phyloP scores from a whole-genome alignment of 2,797 vertebrate genomes.

The Myoxocephalus aenaeus region DNA sequence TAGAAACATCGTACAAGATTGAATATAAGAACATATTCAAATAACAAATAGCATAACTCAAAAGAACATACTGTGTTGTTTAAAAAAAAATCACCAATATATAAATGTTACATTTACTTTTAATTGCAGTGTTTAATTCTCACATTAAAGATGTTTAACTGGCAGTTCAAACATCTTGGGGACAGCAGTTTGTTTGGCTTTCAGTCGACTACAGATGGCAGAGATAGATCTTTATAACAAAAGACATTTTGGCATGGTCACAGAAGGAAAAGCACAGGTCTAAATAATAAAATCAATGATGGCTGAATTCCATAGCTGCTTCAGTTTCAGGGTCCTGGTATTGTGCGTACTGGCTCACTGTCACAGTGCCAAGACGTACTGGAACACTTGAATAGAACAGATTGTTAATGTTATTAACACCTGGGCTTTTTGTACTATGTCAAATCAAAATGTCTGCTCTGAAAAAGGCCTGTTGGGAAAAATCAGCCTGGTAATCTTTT shows the following conservation, averaged over 20 bases:
- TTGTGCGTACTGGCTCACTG: not conserved
- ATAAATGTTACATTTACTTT: not conserved
- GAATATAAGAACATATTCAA: too few relatives aligned
- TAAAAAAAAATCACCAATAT: too few relatives aligned
- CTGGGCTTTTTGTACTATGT: not conserved
- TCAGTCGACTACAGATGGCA: not conserved
- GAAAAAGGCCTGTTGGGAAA: not conserved
- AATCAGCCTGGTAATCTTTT: not conserved
- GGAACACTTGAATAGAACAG: not conserved
- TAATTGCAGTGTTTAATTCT: not conserved
- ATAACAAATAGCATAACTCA: too few relatives aligned
- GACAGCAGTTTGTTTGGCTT: not conserved
- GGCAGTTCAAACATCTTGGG: not conserved
- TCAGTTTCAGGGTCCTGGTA: not conserved
- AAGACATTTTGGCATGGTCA: not conserved
- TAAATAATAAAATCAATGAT: not conserved
- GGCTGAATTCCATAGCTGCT: not conserved
- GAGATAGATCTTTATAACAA: not conserved
- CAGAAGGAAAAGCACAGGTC: not conserved
- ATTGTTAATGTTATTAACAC: not conserved
- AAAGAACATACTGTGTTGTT: too few relatives aligned
- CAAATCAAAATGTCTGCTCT: not conserved
- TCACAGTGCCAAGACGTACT: not conserved
- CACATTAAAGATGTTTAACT: not conserved
- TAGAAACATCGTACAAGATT: not conserved